phyloP scores from a whole-genome alignment of 2,888 invertebrate species.

The Aricia artaxerxes region DNA sequence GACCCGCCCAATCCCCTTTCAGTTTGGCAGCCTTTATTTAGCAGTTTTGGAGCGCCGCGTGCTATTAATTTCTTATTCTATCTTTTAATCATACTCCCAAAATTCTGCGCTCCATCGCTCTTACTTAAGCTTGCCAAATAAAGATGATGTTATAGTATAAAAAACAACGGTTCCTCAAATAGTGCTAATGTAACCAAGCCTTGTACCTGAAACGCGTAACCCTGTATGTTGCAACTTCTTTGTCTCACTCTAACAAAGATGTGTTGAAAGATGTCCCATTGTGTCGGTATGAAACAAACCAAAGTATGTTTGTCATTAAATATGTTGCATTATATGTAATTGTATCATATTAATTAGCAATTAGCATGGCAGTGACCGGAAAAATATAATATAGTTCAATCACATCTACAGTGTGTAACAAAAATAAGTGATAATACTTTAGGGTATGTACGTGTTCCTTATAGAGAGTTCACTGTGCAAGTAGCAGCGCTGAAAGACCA shows the following conservation, averaged over 20 bases:
- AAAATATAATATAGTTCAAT: neutral
- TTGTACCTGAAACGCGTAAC: neutral
- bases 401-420: neutral
- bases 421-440: no score
- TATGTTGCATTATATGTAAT: neutral
- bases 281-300: neutral
- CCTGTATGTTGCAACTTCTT: slow-evolving; percentile 8
- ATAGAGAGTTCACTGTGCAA: no score
- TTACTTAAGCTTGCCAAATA: no score
- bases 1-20: no score
- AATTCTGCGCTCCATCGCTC: no score
- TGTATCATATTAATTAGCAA: neutral
- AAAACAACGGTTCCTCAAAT: neutral
- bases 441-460: no score
- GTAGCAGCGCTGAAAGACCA: no score
- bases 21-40: no score
- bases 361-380: neutral
- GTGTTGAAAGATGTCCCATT: slow-evolving; percentile 8
- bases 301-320: neutral
- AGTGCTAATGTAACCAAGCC: neutral
- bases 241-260: slow-evolving; percentile 1
- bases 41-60: no score
- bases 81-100: no score
- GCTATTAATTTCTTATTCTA: no score
- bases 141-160: neutral